Base-by-base conservation (phyloP, 2,797 vertebrate species). In the Gymnodraco acuticeps region DNA sequence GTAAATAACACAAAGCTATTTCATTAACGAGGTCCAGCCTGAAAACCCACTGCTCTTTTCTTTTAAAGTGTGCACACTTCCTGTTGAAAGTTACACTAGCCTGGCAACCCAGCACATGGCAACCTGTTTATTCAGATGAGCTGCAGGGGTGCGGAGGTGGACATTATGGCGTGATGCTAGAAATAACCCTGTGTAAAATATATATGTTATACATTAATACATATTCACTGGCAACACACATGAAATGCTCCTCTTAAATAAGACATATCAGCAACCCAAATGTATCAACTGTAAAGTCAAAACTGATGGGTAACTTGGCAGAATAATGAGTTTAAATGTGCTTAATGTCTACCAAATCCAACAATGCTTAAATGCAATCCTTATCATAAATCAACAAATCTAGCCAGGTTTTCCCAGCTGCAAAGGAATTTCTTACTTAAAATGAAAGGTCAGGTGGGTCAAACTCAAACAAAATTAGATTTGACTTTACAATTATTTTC, bases 1-100 rank as follows among this genome's bases (percentile, higher is more conserved):
- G 86, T 95, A 96, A 95, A 96, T 95, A 95, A 95, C 88, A 86
- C 89, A 88, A 85, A 88, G 87, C 86, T 82, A 79, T 93, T 95
- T 93, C 93, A 94, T 95, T 95, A 95, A 90, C 48, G 84, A 94
- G 92, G 82, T 89, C 91, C 93, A 92, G 93, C 78, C 91, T 89
- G 90, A 91, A 89, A 93, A 88, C 84, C 81, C 73, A 43, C 86
- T 76, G 83, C 82, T 78, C 82, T 76, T 61, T 68, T 80, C 84
- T 86, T 87, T 89, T 89, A 87, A 88, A 86, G 73, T 51, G 1
- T 15, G 55, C 85, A 79, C 82, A 59, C 86, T 89, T 93, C 90
- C 91, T 91, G 89, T 87, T 88, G 81, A 71, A 88, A 83, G 85
- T 85, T 82, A 80, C 87, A 59, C 80, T 60, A 87, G 89, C 82